A percentile compares a stretch with the other conserved stretches of the same genome.
phyloP scores from a whole-genome alignment of 2,113 vertebrate species.

The Fukomys damarensis region DNA sequence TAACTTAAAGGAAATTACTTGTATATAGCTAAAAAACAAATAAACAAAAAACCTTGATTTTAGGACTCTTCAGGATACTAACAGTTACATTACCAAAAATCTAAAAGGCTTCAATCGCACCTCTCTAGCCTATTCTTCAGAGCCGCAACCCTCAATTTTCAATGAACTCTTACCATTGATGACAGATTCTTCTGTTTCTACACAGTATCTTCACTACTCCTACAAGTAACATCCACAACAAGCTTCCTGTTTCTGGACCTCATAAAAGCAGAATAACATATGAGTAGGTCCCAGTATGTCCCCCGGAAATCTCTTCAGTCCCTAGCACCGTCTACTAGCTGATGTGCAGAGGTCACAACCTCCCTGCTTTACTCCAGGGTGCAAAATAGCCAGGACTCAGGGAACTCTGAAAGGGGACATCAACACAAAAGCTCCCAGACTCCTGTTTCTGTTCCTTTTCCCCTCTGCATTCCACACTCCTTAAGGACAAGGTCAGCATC shows the following conservation, averaged over 20 bases:
- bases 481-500: background rate
- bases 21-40: background rate
- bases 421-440: background rate
- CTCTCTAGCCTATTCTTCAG: background rate
- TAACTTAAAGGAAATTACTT: constrained; percentile 32
- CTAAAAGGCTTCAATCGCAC: background rate
- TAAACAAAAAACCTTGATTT: background rate
- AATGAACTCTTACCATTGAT: background rate
- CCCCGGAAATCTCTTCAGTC: background rate
- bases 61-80: background rate
- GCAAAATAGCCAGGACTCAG: background rate
- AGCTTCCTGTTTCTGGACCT: background rate
- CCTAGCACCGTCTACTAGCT: background rate
- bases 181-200: background rate
- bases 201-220: background rate
- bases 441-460: background rate
- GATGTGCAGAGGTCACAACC: background rate
- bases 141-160: background rate
- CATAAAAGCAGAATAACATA: background rate
- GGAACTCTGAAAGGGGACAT: background rate
- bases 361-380: background rate
- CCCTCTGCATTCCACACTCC: background rate
- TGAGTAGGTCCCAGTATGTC: background rate
- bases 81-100: background rate
- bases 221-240: background rate